phyloP scores from a whole-genome alignment of 1,140 invertebrate species.

The Orius laevigatus region DNA sequence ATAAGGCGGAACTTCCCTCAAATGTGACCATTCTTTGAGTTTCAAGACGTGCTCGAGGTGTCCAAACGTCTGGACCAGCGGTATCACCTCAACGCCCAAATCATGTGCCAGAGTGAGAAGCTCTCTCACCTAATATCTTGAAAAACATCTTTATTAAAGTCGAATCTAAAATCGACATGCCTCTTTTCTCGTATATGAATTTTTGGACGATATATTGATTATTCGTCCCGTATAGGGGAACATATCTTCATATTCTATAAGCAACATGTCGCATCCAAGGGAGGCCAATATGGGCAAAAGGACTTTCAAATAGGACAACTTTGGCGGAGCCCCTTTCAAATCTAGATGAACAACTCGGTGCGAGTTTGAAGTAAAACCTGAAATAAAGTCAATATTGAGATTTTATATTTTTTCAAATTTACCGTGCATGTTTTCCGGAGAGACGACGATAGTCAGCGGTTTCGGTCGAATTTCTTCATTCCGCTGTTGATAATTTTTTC shows the following conservation, averaged over 20 bases:
- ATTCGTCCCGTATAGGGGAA: constrained; percentile 31
- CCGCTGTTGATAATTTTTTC: no score
- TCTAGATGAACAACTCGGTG: constrained; percentile 18
- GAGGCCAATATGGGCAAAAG: constrained; percentile 36
- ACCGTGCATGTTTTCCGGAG: no score
- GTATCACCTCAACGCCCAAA: constrained; percentile 34
- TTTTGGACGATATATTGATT: constrained; percentile 25
- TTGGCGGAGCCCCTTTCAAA: constrained; percentile 30
- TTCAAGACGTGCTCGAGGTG: constrained; percentile 48
- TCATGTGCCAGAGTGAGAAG: constrained; percentile 30
- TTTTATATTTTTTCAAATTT: no score
- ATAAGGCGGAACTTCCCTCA: constrained; percentile 35
- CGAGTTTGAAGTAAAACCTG: no score
- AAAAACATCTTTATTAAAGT: background rate
- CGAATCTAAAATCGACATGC: background rate
- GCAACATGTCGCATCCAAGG: constrained; percentile 33
- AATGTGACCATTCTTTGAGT: constrained; percentile 31
- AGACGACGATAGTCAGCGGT: no score
- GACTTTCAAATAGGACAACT: constrained; percentile 29
- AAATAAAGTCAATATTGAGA: no score
- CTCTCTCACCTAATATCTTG: constrained; percentile 19
- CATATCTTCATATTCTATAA: constrained; percentile 38
- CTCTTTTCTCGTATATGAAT: constrained; percentile 26
- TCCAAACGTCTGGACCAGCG: constrained; percentile 51
- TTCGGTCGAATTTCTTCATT: no score